Percentiles rank a stretch among this genome's conserved stretches.
Conservation (phyloP, 2,797 vertebrate species). For the Phalloptychus januarius region DNA sequence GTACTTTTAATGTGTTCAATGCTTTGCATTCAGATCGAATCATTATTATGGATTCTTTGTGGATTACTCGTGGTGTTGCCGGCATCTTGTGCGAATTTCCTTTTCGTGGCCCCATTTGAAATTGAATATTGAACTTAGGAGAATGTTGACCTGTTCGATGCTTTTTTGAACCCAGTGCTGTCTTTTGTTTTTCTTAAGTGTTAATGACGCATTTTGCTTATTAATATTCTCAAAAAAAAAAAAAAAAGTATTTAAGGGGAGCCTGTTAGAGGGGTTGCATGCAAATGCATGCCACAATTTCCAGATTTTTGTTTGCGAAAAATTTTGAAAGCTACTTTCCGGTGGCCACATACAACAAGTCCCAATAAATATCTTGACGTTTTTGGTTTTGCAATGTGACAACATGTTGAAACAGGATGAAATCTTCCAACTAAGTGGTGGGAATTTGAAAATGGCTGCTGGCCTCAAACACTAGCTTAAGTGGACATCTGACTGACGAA, state of each 20-base stretch:
- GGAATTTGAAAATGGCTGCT: not conserved
- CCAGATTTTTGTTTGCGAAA: not conserved
- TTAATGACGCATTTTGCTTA: not conserved
- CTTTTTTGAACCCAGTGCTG: not conserved
- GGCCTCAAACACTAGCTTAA: not conserved
- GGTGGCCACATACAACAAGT: not conserved
- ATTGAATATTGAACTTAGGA: not conserved
- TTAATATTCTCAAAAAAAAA: not conserved
- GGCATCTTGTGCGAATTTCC: not conserved
- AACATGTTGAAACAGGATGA: not conserved
- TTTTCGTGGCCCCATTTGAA: not conserved
- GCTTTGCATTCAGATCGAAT: not conserved
- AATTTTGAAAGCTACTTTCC: not conserved
- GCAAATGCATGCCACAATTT: not conserved
- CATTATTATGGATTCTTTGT: not conserved
- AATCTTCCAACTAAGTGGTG: not conserved
- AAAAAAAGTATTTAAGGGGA: not conserved
- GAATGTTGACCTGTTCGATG: not conserved
- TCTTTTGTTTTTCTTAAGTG: not conserved
- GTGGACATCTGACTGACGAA: not conserved
- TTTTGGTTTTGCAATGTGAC: not conserved
- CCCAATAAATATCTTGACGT: not conserved
- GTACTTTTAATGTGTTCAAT: not conserved
- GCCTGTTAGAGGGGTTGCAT: not conserved
- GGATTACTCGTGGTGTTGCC: not conserved